Evolutionary conservation across 2,113 vertebrate species (phyloP), one percentile per base, ranked within the genome.

Genomic region (Crotalus tigris): DNA sequence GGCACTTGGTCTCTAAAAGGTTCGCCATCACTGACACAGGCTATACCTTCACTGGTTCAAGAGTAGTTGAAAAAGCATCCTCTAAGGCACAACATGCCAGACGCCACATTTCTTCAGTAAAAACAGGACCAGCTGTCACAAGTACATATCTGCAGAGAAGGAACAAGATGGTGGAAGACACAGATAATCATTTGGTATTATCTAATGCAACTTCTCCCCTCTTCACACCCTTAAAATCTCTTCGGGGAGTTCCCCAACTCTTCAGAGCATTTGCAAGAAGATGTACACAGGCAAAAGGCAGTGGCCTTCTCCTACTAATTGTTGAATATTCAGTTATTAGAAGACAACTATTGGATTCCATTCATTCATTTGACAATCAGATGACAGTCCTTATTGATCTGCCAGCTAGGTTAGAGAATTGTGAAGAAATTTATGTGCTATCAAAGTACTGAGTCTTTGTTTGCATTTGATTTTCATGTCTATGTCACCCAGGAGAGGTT

Each of bases 61-160:
- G 96, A 0, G 99, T 99, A 46, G 98, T 98, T 6, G 99, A 99
- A 96, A 99, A 99, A 0, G 99, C 99, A 0, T 99, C 98, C 96
- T 99, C 99, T 94, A 99, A 97, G 8, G 99, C 99, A 15, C 98
- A 99, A 96, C 99, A 99, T 0, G 99, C 99, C 85, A 99, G 97
- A 90, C 99, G 97, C 99, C 99, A 99, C 99, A 99, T 99, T 92
- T 99, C 99, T 89, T 99, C 99, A 0, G 98, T 99, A 95, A 99
- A 99, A 94, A 99, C 98, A 0, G 99, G 99, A 24, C 99, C 99
- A 0, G 98, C 99, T 0, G 99, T 99, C 95, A 99, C 99, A 57
- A 99, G 95, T 61, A 99, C 98, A 0, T 99, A 99, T 95, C 99
- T 99, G 96, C 12, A 94, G 44, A 39, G 58, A 91, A 69, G 85